These are phyloP conservation scores for Archivesica marissinica DNA, from an alignment of 1,140 invertebrate species.

Conservation along the genomic window DNA sequence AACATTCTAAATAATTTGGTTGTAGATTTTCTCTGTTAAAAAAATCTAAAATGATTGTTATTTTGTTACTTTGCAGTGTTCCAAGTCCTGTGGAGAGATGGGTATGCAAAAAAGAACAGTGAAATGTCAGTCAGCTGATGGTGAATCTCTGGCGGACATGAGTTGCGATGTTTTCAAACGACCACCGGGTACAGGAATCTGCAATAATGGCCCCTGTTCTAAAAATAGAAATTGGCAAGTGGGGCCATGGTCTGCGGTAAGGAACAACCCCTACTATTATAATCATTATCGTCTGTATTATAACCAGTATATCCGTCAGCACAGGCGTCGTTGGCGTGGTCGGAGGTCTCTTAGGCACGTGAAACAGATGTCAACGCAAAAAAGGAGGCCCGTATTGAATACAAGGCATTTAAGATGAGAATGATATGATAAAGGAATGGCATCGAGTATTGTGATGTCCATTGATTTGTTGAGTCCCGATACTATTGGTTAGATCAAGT, in stretches of 20 bases:
- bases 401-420: too few species aligned
- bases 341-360: background rate
- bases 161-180: constrained; percentile 84
- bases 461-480: too few species aligned
- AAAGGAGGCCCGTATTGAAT: too few species aligned
- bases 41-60: too few species aligned
- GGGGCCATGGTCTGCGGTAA: constrained; percentile 87
- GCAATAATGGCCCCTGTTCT: constrained; percentile 86
- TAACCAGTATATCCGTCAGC: constrained; percentile 2
- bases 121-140: constrained; percentile 67
- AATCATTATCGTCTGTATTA: constrained; percentile 29
- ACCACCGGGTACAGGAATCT: constrained; percentile 85
- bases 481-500: too few species aligned
- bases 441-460: too few species aligned
- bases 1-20: too few species aligned
- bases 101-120: constrained; percentile 87
- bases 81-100: constrained; percentile 82
- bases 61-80: constrained; percentile 66
- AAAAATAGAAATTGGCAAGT: constrained; percentile 86
- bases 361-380: too few species aligned
- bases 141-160: constrained; percentile 65
- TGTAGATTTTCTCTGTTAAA: too few species aligned
- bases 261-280: constrained; percentile 55
- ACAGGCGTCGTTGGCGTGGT: background rate
- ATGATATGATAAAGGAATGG: too few species aligned